These are phyloP conservation scores for Formica aserva DNA, from an alignment of 2,888 invertebrate species.

Conservation along the genomic window DNA sequence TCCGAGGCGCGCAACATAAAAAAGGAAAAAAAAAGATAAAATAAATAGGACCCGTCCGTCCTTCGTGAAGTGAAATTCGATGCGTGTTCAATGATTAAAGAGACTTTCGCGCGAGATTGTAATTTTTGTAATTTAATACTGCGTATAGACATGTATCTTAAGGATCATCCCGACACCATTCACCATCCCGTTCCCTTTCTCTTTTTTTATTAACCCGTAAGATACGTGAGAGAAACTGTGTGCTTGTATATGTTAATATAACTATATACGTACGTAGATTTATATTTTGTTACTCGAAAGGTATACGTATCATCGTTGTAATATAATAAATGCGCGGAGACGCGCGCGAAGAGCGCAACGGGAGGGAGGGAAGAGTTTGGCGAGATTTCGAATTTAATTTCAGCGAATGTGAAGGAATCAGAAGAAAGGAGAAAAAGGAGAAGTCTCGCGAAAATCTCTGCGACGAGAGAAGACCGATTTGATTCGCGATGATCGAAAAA, in stretches of 20 bases:
- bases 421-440: neutral
- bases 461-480: neutral
- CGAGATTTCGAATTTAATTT: neutral
- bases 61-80: constrained; percentile 50
- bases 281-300: constrained; percentile 83
- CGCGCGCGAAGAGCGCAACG: constrained; percentile 25
- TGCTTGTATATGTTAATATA: constrained; percentile 79
- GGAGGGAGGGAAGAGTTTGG: neutral
- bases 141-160: constrained; percentile 61
- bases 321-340: constrained; percentile 74
- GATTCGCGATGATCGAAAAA: constrained; percentile 15
- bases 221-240: constrained; percentile 78
- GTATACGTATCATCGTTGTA: constrained; percentile 83
- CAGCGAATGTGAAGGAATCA: neutral
- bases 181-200: neutral
- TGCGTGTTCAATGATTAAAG: constrained; percentile 52
- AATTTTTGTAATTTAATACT: constrained; percentile 81
- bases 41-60: constrained; percentile 6
- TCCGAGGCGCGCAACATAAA: neutral
- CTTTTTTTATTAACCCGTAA: constrained; percentile 66
- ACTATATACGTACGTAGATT: constrained; percentile 75
- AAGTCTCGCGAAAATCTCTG: neutral
- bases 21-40: neutral
- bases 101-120: constrained; percentile 73
- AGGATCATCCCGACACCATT: constrained; percentile 51